These are phyloP conservation scores for Mormyrus iriodes DNA, from an alignment of 2,113 vertebrate species.

Conservation along the genomic window DNA sequence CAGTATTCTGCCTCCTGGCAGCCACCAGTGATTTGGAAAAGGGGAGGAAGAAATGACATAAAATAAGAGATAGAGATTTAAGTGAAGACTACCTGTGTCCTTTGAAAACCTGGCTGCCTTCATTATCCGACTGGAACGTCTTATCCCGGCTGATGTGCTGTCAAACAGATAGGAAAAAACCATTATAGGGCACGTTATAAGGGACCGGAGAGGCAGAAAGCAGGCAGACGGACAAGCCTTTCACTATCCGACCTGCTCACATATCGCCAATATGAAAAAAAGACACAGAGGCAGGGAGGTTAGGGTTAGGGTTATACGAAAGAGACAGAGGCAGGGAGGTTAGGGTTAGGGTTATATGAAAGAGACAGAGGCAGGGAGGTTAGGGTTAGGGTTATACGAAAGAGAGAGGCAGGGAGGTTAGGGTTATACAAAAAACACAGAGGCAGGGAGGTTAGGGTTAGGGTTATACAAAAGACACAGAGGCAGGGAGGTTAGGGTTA, in stretches of 20 bases:
- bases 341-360: no score
- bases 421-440: no score
- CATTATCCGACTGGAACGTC: conserved; percentile 74
- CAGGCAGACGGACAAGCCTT: not conserved
- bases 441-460: no score
- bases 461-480: no score
- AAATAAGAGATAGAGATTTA: not conserved
- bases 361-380: not conserved
- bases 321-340: not conserved
- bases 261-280: not conserved
- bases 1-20: not conserved
- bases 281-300: not conserved
- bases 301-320: no score
- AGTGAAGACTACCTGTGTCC: conserved; percentile 77
- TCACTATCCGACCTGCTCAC: not conserved
- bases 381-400: no score
- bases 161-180: not conserved
- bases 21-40: not conserved
- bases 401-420: not conserved
- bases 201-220: not conserved
- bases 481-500: no score
- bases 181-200: conserved; percentile 5
- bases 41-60: not conserved
- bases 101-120: conserved; percentile 79
- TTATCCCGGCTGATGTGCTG: conserved; percentile 77